Evolutionary conservation across 2,888 invertebrate genomes (phyloP), one percentile per base, ranked within the genome.

Genomic region (Tenthredo distinguenda): DNA sequence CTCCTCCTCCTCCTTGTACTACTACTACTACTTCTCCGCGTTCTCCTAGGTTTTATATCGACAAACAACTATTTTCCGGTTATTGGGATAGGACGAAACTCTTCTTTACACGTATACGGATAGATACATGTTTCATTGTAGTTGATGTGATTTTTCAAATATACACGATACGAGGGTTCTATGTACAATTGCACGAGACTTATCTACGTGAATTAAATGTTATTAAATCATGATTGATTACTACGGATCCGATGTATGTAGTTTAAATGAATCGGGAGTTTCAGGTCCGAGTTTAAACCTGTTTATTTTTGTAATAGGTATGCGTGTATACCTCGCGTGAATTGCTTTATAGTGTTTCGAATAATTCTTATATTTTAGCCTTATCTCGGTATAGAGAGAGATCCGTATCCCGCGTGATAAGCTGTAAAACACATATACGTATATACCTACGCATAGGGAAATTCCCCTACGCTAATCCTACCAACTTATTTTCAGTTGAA

Each of bases 51-150:
- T 50, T n/a, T 50, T 50, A 50, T n/a, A 74, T 74, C 21, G 71
- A 71, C 18, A 31, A 18, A 71, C 71, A 58, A n/a, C 55, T 79
- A 79, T 79, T 58, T 79, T 58, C 50, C 37, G 55, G 15, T 55
- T 82, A 65, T 82, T 82, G 65, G 65, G 65, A 82, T 62, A 82
- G 65, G 65, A 82, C 82, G 62, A 65, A n/a, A 43, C 37, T 50
- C 50, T 50, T 50, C 50, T 50, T 50, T 50, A 47, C 3, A 15
- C 2, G 6, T 47, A 43, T 47, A 47, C 4, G 2, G 12, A 47
- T 3, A 9, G 9, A 47, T 47, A 47, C 12, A 15, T 47, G 7
- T 47, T 12, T 50, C 4, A 50, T 50, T 50, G 50, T 18, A 18
- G 18, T 50, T 50, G 1, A 18, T 18, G 50, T 18, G 7, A 50